A percentile compares a stretch with the other conserved stretches of the same genome.
Evolutionary conservation across 2,888 invertebrate species (phyloP).

Genomic region (Acleris emargana): DNA sequence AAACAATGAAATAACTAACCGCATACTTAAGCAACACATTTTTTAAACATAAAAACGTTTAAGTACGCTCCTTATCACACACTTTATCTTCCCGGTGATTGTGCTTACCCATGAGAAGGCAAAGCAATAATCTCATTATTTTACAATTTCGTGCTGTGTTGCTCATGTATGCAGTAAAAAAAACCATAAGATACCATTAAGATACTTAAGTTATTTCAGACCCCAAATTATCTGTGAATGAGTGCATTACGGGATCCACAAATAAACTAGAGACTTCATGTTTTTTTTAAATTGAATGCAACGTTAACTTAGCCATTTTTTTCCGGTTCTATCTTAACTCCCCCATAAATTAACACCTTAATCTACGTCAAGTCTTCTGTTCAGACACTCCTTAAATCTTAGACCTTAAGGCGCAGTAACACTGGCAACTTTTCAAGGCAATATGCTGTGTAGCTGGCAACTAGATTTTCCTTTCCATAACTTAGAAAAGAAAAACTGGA

Average conservation of each 20-base stretch:
- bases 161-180: not conserved
- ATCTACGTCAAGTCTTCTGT: slow-evolving; percentile 32
- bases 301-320: not conserved
- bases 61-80: no score
- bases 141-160: not conserved
- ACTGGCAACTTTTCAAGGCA: no score
- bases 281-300: not conserved
- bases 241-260: not conserved
- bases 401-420: not conserved
- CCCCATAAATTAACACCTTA: slow-evolving; percentile 19
- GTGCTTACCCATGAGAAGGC: no score
- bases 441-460: no score
- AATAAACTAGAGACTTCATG: slow-evolving; percentile 2
- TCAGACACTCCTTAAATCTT: slow-evolving; percentile 32
- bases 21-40: slow-evolving; percentile 1
- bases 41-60: not conserved
- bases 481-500: no score
- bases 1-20: not conserved
- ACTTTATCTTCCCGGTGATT: no score
- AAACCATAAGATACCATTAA: no score
- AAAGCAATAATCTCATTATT: no score
- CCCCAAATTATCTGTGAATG: slow-evolving; percentile 4
- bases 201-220: not conserved
- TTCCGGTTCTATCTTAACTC: not conserved
- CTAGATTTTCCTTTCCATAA: no score